Percentiles rank a stretch among this genome's conserved stretches.
These are phyloP conservation scores for Brachyhypopomus gauderio DNA, from an alignment of 2,113 vertebrate species.

Conservation along the genomic window DNA sequence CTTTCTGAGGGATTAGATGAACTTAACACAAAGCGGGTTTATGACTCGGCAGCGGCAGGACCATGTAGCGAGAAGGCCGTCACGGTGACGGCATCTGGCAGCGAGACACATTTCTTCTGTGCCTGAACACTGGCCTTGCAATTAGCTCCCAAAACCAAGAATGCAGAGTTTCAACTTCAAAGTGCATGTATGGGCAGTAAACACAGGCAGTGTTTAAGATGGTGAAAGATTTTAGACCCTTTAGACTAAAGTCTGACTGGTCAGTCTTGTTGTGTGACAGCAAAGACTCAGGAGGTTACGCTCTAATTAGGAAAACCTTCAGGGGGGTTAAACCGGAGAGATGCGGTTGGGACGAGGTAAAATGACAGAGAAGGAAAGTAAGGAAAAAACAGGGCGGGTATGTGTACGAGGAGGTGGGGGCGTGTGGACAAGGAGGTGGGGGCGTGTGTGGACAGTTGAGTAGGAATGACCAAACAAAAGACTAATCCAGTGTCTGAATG, in stretches of 20 bases:
- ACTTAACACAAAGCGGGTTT: too few species aligned
- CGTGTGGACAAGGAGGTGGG: slow-evolving; percentile 31
- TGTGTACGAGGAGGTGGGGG: slow-evolving; percentile 24
- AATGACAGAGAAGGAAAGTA: not conserved
- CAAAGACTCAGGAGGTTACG: not conserved
- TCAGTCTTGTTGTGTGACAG: slow-evolving; percentile 3
- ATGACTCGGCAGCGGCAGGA: too few species aligned
- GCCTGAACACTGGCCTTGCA: slow-evolving; percentile 55
- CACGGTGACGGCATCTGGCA: slow-evolving; percentile 1
- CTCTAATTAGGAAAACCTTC: slow-evolving; percentile 21
- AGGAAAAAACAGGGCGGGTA: slow-evolving; percentile 24
- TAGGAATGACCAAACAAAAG: slow-evolving; percentile 61
- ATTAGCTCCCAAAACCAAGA: slow-evolving; percentile 63
- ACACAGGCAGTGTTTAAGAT: slow-evolving; percentile 48
- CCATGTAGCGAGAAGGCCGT: too few species aligned
- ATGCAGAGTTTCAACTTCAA: slow-evolving; percentile 67
- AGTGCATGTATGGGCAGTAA: slow-evolving; percentile 61
- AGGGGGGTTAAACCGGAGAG: not conserved
- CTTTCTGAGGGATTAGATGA: too few species aligned
- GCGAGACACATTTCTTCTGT: slow-evolving; percentile 26
- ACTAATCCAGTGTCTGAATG: slow-evolving; percentile 53
- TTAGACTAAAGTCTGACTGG: slow-evolving; percentile 19
- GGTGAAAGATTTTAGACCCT: slow-evolving; percentile 40
- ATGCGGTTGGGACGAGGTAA: not conserved
- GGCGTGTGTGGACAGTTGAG: slow-evolving; percentile 51